phyloP scores from a whole-genome alignment of 2,797 vertebrate species.

The Eremophila alpestris region DNA sequence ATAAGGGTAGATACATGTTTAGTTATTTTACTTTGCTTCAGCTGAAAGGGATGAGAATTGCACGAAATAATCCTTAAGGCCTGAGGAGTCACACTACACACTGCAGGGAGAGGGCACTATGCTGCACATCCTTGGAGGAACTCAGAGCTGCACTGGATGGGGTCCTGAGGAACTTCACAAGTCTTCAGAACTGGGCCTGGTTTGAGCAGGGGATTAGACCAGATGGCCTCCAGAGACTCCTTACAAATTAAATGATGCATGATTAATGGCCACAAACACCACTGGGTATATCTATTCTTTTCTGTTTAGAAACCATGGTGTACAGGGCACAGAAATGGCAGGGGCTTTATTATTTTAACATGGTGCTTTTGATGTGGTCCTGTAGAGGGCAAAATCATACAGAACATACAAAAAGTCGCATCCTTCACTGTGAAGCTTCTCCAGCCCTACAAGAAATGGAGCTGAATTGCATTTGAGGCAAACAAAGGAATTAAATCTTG shows the following conservation, averaged over 20 bases:
- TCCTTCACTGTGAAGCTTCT: accelerated
- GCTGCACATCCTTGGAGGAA: not conserved
- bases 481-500: not conserved
- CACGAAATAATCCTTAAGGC: not conserved
- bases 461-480: not conserved
- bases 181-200: not conserved
- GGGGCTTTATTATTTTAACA: not conserved
- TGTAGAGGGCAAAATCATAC: not conserved
- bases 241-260: not conserved
- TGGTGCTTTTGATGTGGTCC: not conserved
- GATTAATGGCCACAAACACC: not conserved
- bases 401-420: not conserved
- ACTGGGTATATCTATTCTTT: accelerated
- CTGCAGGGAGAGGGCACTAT: not conserved
- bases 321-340: not conserved
- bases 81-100: not conserved
- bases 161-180: not conserved
- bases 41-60: not conserved
- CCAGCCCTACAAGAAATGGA: not conserved
- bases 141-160: no score
- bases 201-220: not conserved
- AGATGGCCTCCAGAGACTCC: not conserved
- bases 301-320: accelerated
- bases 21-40: not conserved
- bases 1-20: not conserved